These are phyloP conservation scores for Prunella fulvescens DNA, from an alignment of 2,113 vertebrate species.

Conservation along the genomic window DNA sequence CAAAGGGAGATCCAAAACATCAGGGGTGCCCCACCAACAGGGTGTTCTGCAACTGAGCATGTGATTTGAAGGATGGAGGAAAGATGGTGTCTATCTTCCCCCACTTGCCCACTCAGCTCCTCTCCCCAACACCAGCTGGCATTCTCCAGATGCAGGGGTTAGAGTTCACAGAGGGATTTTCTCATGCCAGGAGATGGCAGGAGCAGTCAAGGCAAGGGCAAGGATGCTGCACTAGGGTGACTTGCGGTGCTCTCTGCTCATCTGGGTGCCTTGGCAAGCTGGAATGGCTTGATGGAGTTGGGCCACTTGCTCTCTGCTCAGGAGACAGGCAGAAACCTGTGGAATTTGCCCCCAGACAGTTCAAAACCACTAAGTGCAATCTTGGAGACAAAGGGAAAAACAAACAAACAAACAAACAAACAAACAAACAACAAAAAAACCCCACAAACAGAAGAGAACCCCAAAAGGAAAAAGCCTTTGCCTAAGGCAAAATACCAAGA, in stretches of 20 bases:
- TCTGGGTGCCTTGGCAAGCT: neutral
- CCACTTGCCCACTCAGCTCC: no score
- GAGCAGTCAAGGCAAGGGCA: neutral
- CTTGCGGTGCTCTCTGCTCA: neutral
- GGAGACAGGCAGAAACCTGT: no score
- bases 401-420: no score
- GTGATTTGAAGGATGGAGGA: neutral
- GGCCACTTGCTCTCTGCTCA: neutral
- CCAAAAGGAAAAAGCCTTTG: neutral
- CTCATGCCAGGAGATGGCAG: rapidly evolving
- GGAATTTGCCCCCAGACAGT: rapidly evolving
- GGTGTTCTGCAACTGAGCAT: rapidly evolving
- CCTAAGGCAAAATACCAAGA: neutral
- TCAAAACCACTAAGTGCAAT: neutral
- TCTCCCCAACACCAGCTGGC: rapidly evolving
- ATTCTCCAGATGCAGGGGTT: neutral
- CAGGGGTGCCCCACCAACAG: no score
- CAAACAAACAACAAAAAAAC: no score
- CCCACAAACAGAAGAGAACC: neutral
- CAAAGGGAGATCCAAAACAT: neutral
- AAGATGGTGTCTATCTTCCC: neutral
- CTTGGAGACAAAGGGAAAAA: neutral
- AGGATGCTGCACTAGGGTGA: neutral
- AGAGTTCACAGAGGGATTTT: neutral
- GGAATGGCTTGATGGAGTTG: neutral